Percentiles rank a stretch among this genome's conserved stretches.
phyloP scores from a whole-genome alignment of 2,797 vertebrate genomes.

The Pterois miles region DNA sequence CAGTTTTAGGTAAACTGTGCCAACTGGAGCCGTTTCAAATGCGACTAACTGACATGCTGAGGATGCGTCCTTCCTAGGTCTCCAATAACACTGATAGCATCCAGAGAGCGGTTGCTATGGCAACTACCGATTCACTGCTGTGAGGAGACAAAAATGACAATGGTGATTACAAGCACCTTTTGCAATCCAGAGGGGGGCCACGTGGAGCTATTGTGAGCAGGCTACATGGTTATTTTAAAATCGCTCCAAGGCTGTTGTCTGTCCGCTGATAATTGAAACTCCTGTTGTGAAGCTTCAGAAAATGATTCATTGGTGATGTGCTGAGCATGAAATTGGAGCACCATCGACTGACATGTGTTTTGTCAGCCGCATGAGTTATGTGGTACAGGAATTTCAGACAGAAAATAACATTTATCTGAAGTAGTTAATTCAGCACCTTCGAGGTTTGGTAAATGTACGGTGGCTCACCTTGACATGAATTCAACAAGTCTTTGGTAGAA shows the following conservation, averaged over 20 bases:
- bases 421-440: neutral
- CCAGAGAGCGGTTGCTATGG: slow-evolving; percentile 27
- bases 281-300: slow-evolving; percentile 13
- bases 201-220: slow-evolving; percentile 9
- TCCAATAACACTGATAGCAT: neutral
- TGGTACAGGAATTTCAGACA: neutral
- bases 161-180: slow-evolving; percentile 19
- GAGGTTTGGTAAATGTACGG: neutral
- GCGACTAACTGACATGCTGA: neutral
- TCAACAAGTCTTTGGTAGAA: slow-evolving; percentile 98
- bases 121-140: slow-evolving; percentile 27
- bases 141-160: slow-evolving; percentile 2
- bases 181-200: neutral
- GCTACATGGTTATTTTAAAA: neutral
- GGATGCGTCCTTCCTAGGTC: neutral
- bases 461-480: slow-evolving; percentile 93
- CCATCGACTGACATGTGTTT: neutral
- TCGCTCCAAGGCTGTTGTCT: neutral
- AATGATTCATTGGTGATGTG: neutral
- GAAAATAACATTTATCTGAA: neutral
- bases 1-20: slow-evolving; percentile 2
- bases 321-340: slow-evolving; percentile 26
- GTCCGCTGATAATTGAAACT: slow-evolving; percentile 8
- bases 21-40: neutral
- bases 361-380: neutral